These are phyloP conservation scores for Bhutanitis thaidina DNA, from an alignment of 2,888 invertebrate species.

Conservation along the genomic window DNA sequence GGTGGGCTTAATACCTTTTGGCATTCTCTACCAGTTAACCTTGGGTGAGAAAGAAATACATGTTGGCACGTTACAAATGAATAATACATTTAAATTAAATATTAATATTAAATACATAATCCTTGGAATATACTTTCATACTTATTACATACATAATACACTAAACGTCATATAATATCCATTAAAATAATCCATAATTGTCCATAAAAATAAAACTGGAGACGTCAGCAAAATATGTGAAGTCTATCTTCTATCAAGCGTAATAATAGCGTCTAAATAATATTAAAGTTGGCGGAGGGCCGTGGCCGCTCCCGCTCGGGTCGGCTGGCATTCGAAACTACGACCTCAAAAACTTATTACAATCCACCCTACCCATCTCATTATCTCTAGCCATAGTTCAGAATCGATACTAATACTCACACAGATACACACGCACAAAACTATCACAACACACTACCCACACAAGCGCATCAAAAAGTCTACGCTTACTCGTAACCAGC, in stretches of 20 bases:
- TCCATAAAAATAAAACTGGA: no score
- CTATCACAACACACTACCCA: conserved; percentile 23
- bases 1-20: no score
- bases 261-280: conserved; percentile 17
- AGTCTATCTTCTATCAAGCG: conserved; percentile 2
- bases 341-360: conserved; percentile 73
- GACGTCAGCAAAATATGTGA: no score
- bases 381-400: conserved; percentile 75
- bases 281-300: conserved; percentile 2
- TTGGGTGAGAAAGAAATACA: no score
- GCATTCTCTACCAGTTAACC: no score
- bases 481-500: conserved; percentile 75
- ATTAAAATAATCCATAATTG: no score
- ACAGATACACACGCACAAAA: conserved; percentile 41
- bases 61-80: no score
- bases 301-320: conserved; percentile 9
- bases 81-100: no score
- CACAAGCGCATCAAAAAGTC: conserved; percentile 41
- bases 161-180: no score
- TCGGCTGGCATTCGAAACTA: conserved; percentile 35
- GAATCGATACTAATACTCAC: conserved; percentile 71
- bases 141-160: no score
- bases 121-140: no score
- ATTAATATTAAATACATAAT: no score
- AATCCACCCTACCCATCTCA: conserved; percentile 68